Conservation (phyloP, 2,888 invertebrate species). For the Lordiphosa andalusiaca region DNA sequence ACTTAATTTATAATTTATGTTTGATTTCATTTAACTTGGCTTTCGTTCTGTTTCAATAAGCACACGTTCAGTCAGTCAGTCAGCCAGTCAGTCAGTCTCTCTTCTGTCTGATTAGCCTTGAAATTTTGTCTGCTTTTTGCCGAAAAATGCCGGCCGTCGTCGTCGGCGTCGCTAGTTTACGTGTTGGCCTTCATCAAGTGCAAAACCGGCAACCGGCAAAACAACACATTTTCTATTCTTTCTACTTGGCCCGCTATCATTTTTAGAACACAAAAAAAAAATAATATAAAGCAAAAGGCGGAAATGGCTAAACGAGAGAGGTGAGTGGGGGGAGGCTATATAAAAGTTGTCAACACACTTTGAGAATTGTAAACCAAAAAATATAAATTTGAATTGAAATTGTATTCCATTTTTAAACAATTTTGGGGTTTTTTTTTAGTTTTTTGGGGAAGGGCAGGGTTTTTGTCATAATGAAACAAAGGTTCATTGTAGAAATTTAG, state of each 20-base stretch:
- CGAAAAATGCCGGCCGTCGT: slow-evolving; percentile 35
- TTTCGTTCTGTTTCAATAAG: slow-evolving; percentile 39
- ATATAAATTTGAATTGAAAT: too few relatives aligned
- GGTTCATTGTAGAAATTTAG: too few relatives aligned
- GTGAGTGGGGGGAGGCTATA: too few relatives aligned
- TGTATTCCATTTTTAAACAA: too few relatives aligned
- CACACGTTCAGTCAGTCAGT: slow-evolving; percentile 28
- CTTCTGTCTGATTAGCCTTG: slow-evolving; percentile 63
- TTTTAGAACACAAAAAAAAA: slow-evolving; percentile 40
- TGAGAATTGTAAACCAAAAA: too few relatives aligned
- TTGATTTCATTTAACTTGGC: slow-evolving; percentile 35
- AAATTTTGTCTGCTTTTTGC: slow-evolving; percentile 28
- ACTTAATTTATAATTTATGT: slow-evolving; percentile 43
- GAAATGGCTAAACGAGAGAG: background rate
- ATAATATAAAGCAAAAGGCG: slow-evolving; percentile 10
- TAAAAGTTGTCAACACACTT: too few relatives aligned
- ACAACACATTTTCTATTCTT: slow-evolving; percentile 28
- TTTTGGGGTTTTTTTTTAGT: too few relatives aligned
- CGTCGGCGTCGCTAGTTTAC: slow-evolving; percentile 6
- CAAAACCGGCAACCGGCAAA: slow-evolving; percentile 36
- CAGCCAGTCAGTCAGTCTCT: too few relatives aligned
- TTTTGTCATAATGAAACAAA: too few relatives aligned
- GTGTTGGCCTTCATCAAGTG: slow-evolving; percentile 33
- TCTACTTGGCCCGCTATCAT: slow-evolving; percentile 31
- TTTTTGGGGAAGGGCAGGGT: too few relatives aligned